Base-by-base conservation (phyloP, 2,113 vertebrate species). In the Chlorocebus sabaeus region DNA sequence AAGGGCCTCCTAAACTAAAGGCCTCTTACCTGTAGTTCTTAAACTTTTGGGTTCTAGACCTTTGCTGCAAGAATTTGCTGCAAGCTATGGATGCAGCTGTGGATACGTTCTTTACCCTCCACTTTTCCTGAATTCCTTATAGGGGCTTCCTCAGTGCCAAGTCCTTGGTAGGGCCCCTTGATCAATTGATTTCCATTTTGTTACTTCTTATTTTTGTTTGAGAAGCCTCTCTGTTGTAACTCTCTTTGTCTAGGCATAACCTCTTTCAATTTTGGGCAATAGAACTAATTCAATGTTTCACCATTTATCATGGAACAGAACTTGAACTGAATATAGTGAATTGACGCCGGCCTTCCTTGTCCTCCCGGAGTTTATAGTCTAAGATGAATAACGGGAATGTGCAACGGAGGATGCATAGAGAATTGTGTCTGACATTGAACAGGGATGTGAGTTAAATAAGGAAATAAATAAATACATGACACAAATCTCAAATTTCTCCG, bases 161-260 rank as follows among this genome's bases (percentile, higher is more conserved):
- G 72, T 59, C 96, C 78, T 48, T 80, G 55, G 23, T 59, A 87
- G 57, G 30, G 25, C 25, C 38, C 83, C n/a, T 91, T 55, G 78
- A 88, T 43, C n/a, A 94, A 45, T 84, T 80, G 75, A 89, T 96
- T 5, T 75, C 27, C 59, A 89, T 8, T 8, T 45, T 86, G 14
- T 86, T 83, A 52, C 59, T 86, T 94, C 52, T 93, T 92, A 70
- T 68, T 97, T 96, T 89, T 91, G 75, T 96, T 89, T 45, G 40
- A 86, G 57, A n/a, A 81, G 35, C 12, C 20, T 90, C 17, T 90
- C 27, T 75, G 35, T 32, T 85, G 11, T 61, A 27, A 57, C 23
- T 93, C 35, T 52, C 45, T 89, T n/a, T 50, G 10, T 83, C 61
- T 88, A 5, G 0, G 6, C 80, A 22, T 57, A 78, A 87, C 67